These are phyloP conservation scores for Hypotaenidia okinawae DNA, from an alignment of 2,797 vertebrate genomes.

Conservation along the genomic window DNA sequence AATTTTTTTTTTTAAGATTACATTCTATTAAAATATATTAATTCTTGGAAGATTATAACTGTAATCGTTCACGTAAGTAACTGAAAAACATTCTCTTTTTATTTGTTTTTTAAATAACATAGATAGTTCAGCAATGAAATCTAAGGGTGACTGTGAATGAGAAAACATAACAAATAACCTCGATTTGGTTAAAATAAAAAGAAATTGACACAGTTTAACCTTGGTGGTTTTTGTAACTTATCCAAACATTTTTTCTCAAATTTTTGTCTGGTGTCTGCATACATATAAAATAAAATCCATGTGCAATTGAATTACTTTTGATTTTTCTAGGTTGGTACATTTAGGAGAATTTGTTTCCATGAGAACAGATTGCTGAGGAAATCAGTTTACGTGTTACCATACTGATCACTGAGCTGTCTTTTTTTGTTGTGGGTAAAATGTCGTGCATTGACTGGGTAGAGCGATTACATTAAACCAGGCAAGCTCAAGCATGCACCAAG, in stretches of 20 bases:
- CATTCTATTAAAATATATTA: neutral
- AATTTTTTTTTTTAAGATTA: neutral
- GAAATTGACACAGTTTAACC: neutral
- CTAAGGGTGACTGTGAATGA: neutral
- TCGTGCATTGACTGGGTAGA: neutral
- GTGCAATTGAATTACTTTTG: conserved; percentile 18
- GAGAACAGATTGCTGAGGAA: conserved; percentile 47
- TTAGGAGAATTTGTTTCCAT: conserved; percentile 53
- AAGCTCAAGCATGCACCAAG: neutral
- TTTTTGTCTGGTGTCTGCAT: neutral
- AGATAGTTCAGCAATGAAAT: neutral
- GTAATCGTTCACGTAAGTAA: neutral
- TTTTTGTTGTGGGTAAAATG: neutral
- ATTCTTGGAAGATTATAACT: neutral
- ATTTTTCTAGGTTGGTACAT: conserved; percentile 18
- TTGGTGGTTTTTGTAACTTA: neutral
- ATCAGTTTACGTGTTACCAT: neutral
- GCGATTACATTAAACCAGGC: neutral
- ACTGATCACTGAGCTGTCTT: neutral
- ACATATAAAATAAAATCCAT: conserved; percentile 16
- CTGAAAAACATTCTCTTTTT: neutral
- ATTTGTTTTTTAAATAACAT: neutral
- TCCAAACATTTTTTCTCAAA: neutral
- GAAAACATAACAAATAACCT: neutral
- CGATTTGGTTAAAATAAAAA: neutral